Base-by-base conservation (phyloP, 2,888 invertebrate genomes). In the Cecidostiba fungosa region DNA sequence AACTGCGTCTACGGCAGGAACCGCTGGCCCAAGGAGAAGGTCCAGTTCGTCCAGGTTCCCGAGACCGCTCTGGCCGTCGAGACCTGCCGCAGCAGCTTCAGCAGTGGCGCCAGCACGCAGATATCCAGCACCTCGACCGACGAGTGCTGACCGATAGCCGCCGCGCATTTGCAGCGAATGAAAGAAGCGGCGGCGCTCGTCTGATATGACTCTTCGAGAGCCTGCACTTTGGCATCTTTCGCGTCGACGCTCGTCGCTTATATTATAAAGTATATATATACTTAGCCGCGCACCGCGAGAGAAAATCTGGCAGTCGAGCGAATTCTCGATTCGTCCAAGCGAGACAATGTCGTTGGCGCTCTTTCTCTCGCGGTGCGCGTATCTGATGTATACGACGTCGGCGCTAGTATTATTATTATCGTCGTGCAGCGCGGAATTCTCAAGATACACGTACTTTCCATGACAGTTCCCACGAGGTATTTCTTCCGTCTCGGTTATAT, bases 81-180 rank as follows among this genome's bases (percentile, higher is more conserved):
- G 88, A 95, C 94, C 54, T 95, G 95, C 90, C 94, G 95, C 85
- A 94, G 95, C 89, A 95, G 95, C 86, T 95, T 95, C 93, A 95
- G 95, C 91, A 95, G 95, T 85, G 95, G 94, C 1, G 95, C 93
- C 90, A 95, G 95, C 92, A 95, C 95, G 81, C 95, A 95, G 93
- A 94, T 95, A 89, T 95, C 95, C 83, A 95, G 95, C 87, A 95
- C 95, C 29, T 95, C 95, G 90, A 95, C 95, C 91, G 95, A 95
- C 93, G 93, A 93, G 73, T 92, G 91, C 86, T 93, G 89, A 72
- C 43, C 72, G 16, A n/a, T n/a, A n/a, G 32, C 16, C 16, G 29
- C 14, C 3, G 69, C 16, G 32, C 69, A 14, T 3, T 3, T 32
- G 6, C 29, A 6, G 0, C 29, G 69, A 32, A 69, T 5, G 16